Base-by-base conservation (phyloP, 2,888 invertebrate genomes). In the Xestobium rufovillosum region DNA sequence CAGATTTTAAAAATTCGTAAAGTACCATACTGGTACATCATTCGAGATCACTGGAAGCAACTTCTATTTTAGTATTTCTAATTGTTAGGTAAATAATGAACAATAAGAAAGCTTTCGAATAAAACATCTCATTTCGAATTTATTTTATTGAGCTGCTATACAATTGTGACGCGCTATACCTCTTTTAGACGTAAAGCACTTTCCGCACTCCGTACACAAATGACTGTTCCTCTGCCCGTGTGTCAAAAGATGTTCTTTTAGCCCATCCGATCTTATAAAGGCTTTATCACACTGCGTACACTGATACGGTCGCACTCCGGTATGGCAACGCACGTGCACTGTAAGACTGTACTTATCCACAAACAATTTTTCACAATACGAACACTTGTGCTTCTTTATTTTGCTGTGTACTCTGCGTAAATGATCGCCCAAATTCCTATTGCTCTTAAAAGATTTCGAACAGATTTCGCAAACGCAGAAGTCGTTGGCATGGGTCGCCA, bases 401-500 rank as follows among this genome's bases (percentile, higher is more conserved):
- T 51, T 50, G 19, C 50, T 51, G 32, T 60, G 59, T 1, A 52
- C 56, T 27, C 57, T 41, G 3, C 56, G 47, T 26, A 52, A 36
- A 33, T 60, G 60, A 38, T 58, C 57, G n/a, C 51, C 50, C 12
- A 60, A 42, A 37, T 57, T 55, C 9, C 55, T 45, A 14, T 36
- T 50, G 38, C 57, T 59, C 45, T 59, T 59, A 35, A 56, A 60
- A 1, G 49, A 48, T 42, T 59, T 59, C 2, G 56, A 53, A 38
- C 60, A 60, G 15, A 56, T 39, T 41, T 58, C 55, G 37, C 60
- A 60, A n/a, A 55, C 48, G 26, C 53, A 51, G 3, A 48, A 29
- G 17, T 56, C 54, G 16, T 53, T 49, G 2, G 54, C 51, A 41
- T 60, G 60, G 3, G 53, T 57, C 0, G 56, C 48, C 54, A 54